phyloP scores from a whole-genome alignment of 2,797 vertebrate genomes.

The Sebastes kiyomatsui region DNA sequence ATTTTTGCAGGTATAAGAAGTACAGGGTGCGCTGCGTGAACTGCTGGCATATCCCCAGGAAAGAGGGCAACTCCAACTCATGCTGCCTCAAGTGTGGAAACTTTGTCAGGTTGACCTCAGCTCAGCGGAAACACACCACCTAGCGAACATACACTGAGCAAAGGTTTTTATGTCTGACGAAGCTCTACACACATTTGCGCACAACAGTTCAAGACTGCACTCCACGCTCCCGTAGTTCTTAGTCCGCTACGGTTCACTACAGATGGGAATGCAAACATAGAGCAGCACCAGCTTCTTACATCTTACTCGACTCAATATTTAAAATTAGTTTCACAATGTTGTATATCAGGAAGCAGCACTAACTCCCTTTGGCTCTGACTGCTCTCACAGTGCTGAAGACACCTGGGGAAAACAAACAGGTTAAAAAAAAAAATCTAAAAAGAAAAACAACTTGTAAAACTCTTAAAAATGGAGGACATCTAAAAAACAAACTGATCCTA shows the following conservation, averaged over 20 bases:
- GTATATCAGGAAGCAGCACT: not conserved
- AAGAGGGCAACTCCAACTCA: constrained; percentile 82
- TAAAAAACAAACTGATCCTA: not conserved
- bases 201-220: not conserved
- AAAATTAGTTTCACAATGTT: not conserved
- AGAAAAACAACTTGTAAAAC: not conserved
- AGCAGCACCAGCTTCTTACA: not conserved
- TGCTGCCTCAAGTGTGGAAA: constrained; percentile 87
- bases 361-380: not conserved
- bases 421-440: not conserved
- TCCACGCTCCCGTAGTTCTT: not conserved
- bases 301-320: constrained; percentile 18
- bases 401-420: not conserved
- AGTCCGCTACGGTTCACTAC: not conserved
- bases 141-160: constrained; percentile 33
- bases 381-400: not conserved
- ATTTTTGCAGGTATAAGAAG: constrained; percentile 89
- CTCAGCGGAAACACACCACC: constrained; percentile 68
- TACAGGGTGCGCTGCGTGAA: constrained; percentile 87
- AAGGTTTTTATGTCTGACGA: constrained; percentile 34
- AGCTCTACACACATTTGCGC: constrained; percentile 1
- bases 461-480: not conserved
- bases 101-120: constrained; percentile 70
- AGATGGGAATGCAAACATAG: not conserved
- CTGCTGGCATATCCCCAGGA: constrained; percentile 92